Base-by-base conservation (phyloP, 23 tunicate species). In the Oikopleura vanhoeffeni region DNA sequence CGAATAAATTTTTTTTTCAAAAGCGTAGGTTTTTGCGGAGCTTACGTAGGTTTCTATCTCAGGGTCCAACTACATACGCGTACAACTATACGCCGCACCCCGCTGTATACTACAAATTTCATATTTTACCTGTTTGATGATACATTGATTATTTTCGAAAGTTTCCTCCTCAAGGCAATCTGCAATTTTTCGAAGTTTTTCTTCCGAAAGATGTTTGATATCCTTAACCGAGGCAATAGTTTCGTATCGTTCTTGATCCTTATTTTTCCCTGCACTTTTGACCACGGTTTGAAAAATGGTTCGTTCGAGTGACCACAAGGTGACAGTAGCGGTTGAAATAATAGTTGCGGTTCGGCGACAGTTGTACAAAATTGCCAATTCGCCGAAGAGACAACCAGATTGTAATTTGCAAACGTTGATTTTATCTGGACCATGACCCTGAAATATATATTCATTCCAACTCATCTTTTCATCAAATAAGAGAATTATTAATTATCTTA, bases 381-480 rank as follows among this genome's bases (percentile, higher is more conserved):
- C 97, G 40, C 97, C 97, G 58, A 92, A 92, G 40, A 92, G 88
- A n/a, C 88, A 83, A 0, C 97, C 97, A 40, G 97, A 18, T 8
- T 18, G 8, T 8, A 49, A 18, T 8, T 8, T 8, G 18, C 60
- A 49, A 18, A 49, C 60, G 18, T 49, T 18, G 60, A 49, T 18
- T 49, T 49, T 49, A 49, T 49, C 60, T 8, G 60, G 60, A 8
- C 60, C 60, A 18, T 18, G 8, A 8, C 60, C 60, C 60, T 49
- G 60, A 49, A 49, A 49, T 49, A 18, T 8, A 8, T 49, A 8
- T 49, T 18, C 18, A 49, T n/a, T n/a, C n/a, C n/a, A n/a, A n/a
- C n/a, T n/a, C n/a, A n/a, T n/a, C n/a, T n/a, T n/a, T n/a, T n/a
- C n/a, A n/a, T n/a, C n/a, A n/a, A n/a, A n/a, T n/a, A n/a, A n/a